These are phyloP conservation scores for Lithophane ornitopus DNA, from an alignment of 2,888 invertebrate species.

Conservation along the genomic window DNA sequence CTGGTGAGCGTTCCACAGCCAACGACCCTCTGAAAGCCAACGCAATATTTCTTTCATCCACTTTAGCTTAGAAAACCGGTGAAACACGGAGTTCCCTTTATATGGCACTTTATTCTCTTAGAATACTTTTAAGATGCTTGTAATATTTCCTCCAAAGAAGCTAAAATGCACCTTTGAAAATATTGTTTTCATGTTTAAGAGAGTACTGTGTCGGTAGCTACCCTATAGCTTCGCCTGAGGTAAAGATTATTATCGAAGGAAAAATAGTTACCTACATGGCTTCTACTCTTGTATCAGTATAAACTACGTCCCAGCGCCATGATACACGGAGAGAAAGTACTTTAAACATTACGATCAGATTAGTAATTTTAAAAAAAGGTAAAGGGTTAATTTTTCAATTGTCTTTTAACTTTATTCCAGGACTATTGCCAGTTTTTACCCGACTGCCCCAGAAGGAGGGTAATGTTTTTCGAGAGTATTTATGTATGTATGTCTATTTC, in stretches of 20 bases:
- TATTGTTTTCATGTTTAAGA: conserved; percentile 1
- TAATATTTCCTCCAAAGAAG: conserved; percentile 6
- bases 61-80: neutral
- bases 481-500: too few species aligned
- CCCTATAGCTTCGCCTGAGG: neutral
- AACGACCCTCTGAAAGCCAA: conserved; percentile 14
- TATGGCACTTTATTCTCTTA: conserved; percentile 20
- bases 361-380: neutral
- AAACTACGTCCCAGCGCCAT: neutral
- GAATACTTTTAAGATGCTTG: conserved; percentile 25
- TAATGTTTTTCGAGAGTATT: too few species aligned
- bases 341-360: neutral
- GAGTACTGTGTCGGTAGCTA: neutral
- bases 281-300: neutral
- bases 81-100: conserved; percentile 6
- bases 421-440: neutral
- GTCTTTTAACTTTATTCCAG: neutral
- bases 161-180: conserved; percentile 29
- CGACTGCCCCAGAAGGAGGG: too few species aligned
- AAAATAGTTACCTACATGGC: neutral
- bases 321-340: neutral
- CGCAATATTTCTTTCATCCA: conserved; percentile 11
- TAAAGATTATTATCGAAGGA: neutral
- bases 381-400: neutral
- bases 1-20: neutral